Conservation (phyloP, 2,888 invertebrate genomes). For the Alcis repandata region DNA sequence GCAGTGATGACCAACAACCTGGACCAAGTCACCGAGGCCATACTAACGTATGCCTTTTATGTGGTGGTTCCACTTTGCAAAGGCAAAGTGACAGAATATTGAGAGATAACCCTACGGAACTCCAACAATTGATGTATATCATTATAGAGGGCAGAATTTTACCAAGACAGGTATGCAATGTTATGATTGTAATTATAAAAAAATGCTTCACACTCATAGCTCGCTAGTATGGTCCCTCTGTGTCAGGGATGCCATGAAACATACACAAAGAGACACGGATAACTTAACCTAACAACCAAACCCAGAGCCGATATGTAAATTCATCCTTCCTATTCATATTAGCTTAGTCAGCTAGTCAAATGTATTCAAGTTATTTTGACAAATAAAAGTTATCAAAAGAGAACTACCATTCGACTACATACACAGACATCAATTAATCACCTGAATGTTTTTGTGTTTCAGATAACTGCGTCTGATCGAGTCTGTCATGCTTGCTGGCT, state of each 20-base stretch:
- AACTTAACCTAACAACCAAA: too few relatives aligned
- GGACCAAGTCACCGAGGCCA: constrained; percentile 30
- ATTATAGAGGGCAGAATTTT: constrained; percentile 31
- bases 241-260: too few relatives aligned
- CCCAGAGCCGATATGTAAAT: too few relatives aligned
- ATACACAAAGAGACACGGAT: too few relatives aligned
- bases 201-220: not conserved
- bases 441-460: not conserved
- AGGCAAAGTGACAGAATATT: constrained; percentile 32
- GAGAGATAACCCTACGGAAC: constrained; percentile 25
- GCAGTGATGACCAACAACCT: constrained; percentile 25
- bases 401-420: not conserved
- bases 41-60: constrained; percentile 31
- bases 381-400: too few relatives aligned
- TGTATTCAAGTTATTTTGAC: too few relatives aligned
- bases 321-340: too few relatives aligned
- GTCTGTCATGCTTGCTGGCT: constrained; percentile 34
- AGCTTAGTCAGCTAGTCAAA: too few relatives aligned
- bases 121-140: constrained; percentile 20
- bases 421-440: not conserved
- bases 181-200: not conserved
- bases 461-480: constrained; percentile 26
- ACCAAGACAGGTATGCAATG: constrained; percentile 29
- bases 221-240: too few relatives aligned
- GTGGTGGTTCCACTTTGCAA: constrained; percentile 27